phyloP scores from a whole-genome alignment of 2,888 invertebrate species.

The Hipparchia semele region DNA sequence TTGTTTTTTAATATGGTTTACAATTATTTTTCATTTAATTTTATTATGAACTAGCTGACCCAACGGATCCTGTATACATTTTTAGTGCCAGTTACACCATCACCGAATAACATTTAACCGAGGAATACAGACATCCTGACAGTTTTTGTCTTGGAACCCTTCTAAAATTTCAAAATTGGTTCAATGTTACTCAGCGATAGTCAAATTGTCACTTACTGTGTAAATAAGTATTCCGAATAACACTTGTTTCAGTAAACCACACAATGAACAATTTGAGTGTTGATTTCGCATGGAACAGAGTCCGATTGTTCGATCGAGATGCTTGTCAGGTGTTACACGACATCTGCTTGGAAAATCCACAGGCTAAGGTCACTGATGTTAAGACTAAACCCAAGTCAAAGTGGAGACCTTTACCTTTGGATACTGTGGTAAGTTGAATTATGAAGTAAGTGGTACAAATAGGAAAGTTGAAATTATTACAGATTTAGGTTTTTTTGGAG shows the following conservation, averaged over 20 bases:
- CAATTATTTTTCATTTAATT: too few relatives aligned
- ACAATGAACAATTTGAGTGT: conserved; percentile 89
- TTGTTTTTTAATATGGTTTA: too few relatives aligned
- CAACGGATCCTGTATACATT: neutral
- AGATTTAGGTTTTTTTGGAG: too few relatives aligned
- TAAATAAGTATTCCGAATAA: neutral
- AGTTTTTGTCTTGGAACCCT: too few relatives aligned
- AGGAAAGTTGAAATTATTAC: too few relatives aligned
- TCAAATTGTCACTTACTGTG: neutral
- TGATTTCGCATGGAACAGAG: conserved; percentile 94
- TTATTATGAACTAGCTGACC: too few relatives aligned
- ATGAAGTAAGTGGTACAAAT: too few relatives aligned
- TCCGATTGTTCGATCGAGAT: conserved; percentile 93
- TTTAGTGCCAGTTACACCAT: neutral
- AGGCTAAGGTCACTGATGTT: conserved; percentile 89
- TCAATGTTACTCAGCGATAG: too few relatives aligned
- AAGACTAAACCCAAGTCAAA: conserved; percentile 95
- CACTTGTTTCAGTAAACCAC: conserved; percentile 86
- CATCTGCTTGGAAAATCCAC: conserved; percentile 89
- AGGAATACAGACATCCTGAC: too few relatives aligned
- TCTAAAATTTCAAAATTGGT: too few relatives aligned
- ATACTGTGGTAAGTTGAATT: conserved; percentile 91
- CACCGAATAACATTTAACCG: too few relatives aligned
- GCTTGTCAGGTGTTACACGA: conserved; percentile 92
- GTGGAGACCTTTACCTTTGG: conserved; percentile 97